Base-by-base conservation (phyloP, 2,888 invertebrate genomes). In the Lamellibrachia columna region DNA sequence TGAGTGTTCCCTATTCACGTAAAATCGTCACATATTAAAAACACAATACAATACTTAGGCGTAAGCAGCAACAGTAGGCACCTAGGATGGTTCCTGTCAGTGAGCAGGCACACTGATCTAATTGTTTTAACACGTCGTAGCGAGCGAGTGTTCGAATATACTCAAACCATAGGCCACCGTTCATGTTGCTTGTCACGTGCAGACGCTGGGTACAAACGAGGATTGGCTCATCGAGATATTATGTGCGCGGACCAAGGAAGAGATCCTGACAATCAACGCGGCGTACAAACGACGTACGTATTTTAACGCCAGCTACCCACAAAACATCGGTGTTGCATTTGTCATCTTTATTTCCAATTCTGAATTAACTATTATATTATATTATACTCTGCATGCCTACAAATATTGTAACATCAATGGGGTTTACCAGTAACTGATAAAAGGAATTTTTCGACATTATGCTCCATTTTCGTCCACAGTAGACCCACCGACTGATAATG, bases 191-290 rank as follows among this genome's bases (percentile, higher is more conserved):
- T 75, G 75, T 75, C 22, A 22, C n/a, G 15, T 11, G 22, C 75
- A 93, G 95, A 95, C 95, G 92, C 94, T 95, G 22, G 94, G 95
- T 9, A 94, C 94, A 7, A 95, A 95, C 91, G 95, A 95, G 91
- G 94, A 94, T 3, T 94, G 95, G 52, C 95, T 96, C 15, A 95
- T 96, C 40, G 96, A 96, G 93, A 95, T 96, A 92, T 95, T 95
- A 0, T 95, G 95, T 93, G 40, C 92, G 8, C 60, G 93, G 52
- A 93, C 92, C 8, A 92, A 92, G 28, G 75, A 53, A 8, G 92
- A 92, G 8, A 92, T 93, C 11, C 53, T 22, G 8, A 52, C n/a
- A 90, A 92, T 93, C 22, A 93, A 92, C 8, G 58, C 92, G 15
- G 93, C 40, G 22, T 93, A 92, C 91, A 93, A 93, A 90, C 15